Conservation (phyloP, 1,140 invertebrate species). For the Nasonia vitripennis region DNA sequence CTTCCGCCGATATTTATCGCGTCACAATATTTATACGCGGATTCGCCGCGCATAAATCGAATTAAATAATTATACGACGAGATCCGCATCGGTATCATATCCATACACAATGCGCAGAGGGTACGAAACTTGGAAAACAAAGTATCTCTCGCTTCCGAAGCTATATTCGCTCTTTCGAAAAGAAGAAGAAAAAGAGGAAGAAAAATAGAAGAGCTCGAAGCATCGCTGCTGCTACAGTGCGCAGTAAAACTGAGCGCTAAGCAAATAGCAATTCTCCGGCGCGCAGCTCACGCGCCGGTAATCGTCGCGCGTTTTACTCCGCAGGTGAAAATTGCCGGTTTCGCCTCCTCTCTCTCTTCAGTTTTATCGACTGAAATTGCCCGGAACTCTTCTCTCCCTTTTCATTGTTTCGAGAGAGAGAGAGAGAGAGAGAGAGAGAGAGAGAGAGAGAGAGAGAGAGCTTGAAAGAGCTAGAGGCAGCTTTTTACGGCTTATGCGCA, state of each 20-base stretch:
- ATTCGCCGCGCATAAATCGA: neutral
- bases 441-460: constrained; percentile 34
- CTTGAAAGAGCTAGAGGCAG: neutral
- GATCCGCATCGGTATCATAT: neutral
- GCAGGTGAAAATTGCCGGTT: constrained; percentile 63
- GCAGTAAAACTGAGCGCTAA: constrained; percentile 54
- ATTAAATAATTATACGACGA: neutral
- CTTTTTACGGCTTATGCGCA: constrained; percentile 17
- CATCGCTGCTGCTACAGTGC: neutral
- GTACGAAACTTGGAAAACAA: neutral
- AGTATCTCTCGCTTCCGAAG: neutral
- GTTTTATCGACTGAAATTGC: constrained; percentile 58
- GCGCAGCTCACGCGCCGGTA: constrained; percentile 58
- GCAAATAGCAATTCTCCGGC: constrained; percentile 62
- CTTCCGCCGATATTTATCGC: neutral
- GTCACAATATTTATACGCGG: neutral
- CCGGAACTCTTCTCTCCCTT: constrained; percentile 50
- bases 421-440: constrained; percentile 33
- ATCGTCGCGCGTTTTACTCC: constrained; percentile 57
- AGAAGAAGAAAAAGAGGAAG: neutral
- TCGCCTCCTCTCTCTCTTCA: constrained; percentile 45
- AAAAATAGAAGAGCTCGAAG: neutral
- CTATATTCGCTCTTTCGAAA: neutral
- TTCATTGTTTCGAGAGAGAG: constrained; percentile 22
- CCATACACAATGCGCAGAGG: neutral